Percentiles rank a stretch among this genome's conserved stretches.
These are phyloP conservation scores for Nematopogon swammerdamellus DNA, from an alignment of 2,888 invertebrate genomes.

Conservation along the genomic window DNA sequence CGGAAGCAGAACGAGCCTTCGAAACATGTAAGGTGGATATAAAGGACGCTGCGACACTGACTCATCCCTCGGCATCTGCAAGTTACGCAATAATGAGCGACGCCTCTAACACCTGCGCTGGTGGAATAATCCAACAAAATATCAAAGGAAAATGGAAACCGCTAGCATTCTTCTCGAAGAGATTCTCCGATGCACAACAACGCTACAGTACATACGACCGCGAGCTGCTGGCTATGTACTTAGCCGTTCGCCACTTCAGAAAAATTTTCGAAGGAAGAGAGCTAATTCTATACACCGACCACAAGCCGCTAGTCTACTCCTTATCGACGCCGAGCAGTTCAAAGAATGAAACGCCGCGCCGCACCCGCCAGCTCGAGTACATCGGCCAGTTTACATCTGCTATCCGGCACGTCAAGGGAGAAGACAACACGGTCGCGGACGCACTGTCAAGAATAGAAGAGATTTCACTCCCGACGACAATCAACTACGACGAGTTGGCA, in stretches of 20 bases:
- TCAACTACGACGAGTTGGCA: constrained; percentile 4
- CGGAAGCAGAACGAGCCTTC: constrained; percentile 8
- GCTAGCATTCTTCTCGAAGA: constrained; percentile 9
- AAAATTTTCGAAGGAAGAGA: constrained; percentile 9
- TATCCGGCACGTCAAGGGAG: constrained; percentile 4
- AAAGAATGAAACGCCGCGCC: constrained; percentile 6
- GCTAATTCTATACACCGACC: constrained; percentile 12
- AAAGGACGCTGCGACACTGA: constrained; percentile 4
- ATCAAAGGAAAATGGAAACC: constrained; percentile 7
- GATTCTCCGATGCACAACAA: constrained; percentile 5
- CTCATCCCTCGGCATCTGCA: constrained; percentile 3
- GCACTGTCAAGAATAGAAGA: constrained; percentile 5
- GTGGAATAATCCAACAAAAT: constrained; percentile 9
- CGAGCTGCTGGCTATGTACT: constrained; percentile 11
- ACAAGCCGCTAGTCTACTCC: constrained; percentile 9
- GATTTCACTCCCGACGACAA: constrained; percentile 2
- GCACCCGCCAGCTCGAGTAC: constrained; percentile 4
- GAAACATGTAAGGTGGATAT: constrained; percentile 9
- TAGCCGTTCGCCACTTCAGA: constrained; percentile 7
- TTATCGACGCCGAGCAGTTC: constrained; percentile 3
- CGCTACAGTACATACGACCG: constrained; percentile 11
- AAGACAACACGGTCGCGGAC: constrained; percentile 6
- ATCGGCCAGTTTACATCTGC: constrained; percentile 7
- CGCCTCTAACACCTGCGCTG: constrained; percentile 5
- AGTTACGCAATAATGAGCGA: constrained; percentile 5